Evolutionary conservation across 2,888 invertebrate species (phyloP).

Genomic region (Nomada goodeniana): DNA sequence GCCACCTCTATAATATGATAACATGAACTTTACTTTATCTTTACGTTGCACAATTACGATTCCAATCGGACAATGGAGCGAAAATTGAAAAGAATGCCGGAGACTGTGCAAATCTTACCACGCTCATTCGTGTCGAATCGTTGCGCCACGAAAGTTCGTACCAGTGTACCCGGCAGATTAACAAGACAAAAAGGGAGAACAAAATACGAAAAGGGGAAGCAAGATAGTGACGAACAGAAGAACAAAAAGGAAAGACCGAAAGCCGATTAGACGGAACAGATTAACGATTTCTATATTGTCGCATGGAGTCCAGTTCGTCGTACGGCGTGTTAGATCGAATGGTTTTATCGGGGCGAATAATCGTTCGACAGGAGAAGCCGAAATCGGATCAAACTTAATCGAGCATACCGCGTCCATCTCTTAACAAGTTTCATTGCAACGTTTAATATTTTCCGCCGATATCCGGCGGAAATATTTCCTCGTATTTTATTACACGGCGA

Average conservation of each 20-base stretch:
- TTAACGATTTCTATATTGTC: slow-evolving; percentile 52
- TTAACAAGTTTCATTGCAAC: slow-evolving; percentile 66
- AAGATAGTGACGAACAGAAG: background rate
- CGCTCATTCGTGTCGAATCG: background rate
- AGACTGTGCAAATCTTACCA: no score
- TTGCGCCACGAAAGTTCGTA: background rate
- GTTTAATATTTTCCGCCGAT: slow-evolving; percentile 70
- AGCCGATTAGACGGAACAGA: slow-evolving; percentile 48
- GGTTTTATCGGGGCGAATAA: slow-evolving; percentile 61
- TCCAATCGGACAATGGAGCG: no score
- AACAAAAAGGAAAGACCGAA: background rate
- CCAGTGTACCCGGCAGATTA: background rate
- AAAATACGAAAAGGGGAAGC: background rate
- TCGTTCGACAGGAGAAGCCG: slow-evolving; percentile 57
- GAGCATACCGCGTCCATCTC: slow-evolving; percentile 56
- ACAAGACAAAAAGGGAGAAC: background rate
- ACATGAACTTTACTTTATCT: no score
- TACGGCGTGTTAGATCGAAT: slow-evolving; percentile 59
- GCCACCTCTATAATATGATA: no score
- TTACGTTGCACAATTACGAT: no score
- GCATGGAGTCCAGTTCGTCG: slow-evolving; percentile 43
- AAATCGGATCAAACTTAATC: slow-evolving; percentile 69
- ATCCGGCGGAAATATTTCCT: slow-evolving; percentile 56
- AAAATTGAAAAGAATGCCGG: no score
- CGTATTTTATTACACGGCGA: slow-evolving; percentile 54